Evolutionary conservation across 2,888 invertebrate genomes (phyloP), one percentile per base, ranked within the genome.

Genomic region (Rhagium mordax): DNA sequence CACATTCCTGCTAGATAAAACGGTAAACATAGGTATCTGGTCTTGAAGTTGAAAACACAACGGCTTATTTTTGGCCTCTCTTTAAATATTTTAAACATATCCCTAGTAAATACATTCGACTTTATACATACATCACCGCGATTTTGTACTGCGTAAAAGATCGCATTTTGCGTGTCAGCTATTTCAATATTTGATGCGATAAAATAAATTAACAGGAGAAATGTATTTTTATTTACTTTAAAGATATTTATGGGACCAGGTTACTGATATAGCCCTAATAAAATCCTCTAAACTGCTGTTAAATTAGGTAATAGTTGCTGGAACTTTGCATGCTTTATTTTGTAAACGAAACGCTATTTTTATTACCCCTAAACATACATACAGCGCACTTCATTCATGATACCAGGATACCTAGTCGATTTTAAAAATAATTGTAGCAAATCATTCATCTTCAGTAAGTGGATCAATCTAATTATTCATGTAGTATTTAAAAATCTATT

Each of bases 31-130:
- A 24, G 3, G 6, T 41, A 41, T 41, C 13, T 41, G 13, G 2
- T 41, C n/a, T 41, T 41, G n/a, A 41, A 59, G 18, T 33, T 59
- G 16, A 15, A 53, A 59, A 59, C 59, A 10, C 8, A 41, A 41
- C 55, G 18, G 13, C 3, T 33, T 59, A 59, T 59, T 59, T 59
- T 59, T 33, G 59, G 59, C 33, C 15, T 55, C 24, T 55, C 59
- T 59, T 33, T 59, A 59, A 59, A 59, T 59, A 59, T 59, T 59
- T 33, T 59, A n/a, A n/a, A n/a, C n/a, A 59, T 59, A 18, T 29
- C 13, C 33, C 15, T 33, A 15, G 59, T 59, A 59, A 59, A 59
- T 57, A 59, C 33, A 20, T 16, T 29, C 29, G 29, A 33, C 33
- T 10, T 29, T 1, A 59, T 59, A 27, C 1, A 16, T 13, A 55